A percentile compares a stretch with the other conserved stretches of the same genome.
Conservation (phyloP, 2,888 invertebrate genomes). For the Rapana venosa region DNA sequence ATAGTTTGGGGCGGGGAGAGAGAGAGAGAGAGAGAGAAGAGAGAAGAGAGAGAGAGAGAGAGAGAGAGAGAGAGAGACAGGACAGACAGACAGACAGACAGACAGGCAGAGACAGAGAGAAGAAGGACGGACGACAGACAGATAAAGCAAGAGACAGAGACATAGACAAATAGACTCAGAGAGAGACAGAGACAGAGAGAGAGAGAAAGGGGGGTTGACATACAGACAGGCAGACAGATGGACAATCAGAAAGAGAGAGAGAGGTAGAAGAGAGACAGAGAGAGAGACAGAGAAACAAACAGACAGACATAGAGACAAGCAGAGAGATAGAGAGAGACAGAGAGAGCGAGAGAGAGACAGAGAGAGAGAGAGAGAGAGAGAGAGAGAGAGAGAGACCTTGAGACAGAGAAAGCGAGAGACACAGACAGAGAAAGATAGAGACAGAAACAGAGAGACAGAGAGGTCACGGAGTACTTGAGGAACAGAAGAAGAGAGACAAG, state of each 20-base stretch:
- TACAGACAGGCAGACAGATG: background rate
- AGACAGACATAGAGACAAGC: background rate
- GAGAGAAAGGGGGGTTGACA: background rate
- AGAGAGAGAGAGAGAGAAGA: too few species aligned
- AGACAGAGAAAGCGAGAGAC: too few species aligned
- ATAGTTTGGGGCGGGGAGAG: too few species aligned
- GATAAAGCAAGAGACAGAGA: background rate
- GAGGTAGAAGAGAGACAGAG: background rate
- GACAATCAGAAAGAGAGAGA: background rate
- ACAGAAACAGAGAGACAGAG: too few species aligned
- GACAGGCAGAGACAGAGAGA: background rate
- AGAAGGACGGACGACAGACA: background rate
- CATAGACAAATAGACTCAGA: background rate
- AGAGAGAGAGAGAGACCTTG: too few species aligned
- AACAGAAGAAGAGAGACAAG: too few species aligned
- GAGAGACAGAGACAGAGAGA: background rate
- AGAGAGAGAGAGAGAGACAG: background rate
- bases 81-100: background rate
- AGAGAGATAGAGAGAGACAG: background rate
- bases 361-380: too few species aligned
- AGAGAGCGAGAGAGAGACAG: too few species aligned
- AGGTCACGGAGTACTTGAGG: too few species aligned
- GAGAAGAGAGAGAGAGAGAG: background rate
- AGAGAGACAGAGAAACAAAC: background rate
- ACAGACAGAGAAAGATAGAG: too few species aligned